phyloP scores from a whole-genome alignment of 2,888 invertebrate genomes.

The Taenaris catops region DNA sequence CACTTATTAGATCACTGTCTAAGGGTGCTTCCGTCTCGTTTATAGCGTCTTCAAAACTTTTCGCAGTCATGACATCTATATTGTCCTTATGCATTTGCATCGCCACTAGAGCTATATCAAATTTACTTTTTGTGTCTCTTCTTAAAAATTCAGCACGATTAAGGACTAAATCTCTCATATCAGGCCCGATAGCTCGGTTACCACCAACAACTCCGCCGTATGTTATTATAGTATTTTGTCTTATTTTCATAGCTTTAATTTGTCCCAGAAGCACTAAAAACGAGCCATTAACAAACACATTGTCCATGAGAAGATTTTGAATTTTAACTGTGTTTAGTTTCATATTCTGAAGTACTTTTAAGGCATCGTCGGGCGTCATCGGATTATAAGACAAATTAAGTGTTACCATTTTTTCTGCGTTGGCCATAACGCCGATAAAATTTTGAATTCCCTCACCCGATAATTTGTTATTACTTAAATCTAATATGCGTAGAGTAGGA shows the following conservation, averaged over 20 bases:
- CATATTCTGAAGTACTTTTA: constrained; percentile 36
- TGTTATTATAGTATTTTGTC: constrained; percentile 34
- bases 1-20: constrained; percentile 40
- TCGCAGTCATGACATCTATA: constrained; percentile 28
- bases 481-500: constrained; percentile 34
- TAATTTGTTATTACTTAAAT: constrained; percentile 49
- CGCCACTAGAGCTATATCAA: constrained; percentile 42
- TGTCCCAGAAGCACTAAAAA: constrained; percentile 34
- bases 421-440: constrained; percentile 30
- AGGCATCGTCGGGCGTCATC: constrained; percentile 39
- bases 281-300: constrained; percentile 36
- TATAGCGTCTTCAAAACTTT: constrained; percentile 33
- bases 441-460: constrained; percentile 33
- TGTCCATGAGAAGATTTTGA: constrained; percentile 41
- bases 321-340: constrained; percentile 34
- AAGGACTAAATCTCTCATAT: constrained; percentile 43
- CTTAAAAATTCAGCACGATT: constrained; percentile 44
- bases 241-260: constrained; percentile 31
- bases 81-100: constrained; percentile 41
- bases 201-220: constrained; percentile 36
- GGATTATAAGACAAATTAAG: constrained; percentile 53
- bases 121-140: constrained; percentile 33
- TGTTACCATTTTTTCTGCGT: constrained; percentile 38
- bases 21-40: constrained; percentile 29
- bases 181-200: constrained; percentile 30